phyloP scores from a whole-genome alignment of 2,797 vertebrate genomes.

The Melanotaenia maccullochi region DNA sequence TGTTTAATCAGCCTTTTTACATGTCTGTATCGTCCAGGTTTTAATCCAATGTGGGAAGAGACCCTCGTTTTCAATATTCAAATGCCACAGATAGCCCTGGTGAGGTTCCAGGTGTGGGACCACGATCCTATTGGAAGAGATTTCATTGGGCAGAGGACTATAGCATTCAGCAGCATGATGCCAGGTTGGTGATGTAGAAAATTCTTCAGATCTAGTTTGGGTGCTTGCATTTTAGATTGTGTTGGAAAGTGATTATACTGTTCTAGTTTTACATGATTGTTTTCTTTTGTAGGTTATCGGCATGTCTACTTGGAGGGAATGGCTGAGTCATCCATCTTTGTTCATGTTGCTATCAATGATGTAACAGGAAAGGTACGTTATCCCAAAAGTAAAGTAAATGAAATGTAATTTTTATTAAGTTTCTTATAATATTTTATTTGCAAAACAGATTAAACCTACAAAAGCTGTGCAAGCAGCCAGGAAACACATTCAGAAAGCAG shows the following conservation, averaged over 20 bases:
- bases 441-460: constrained; percentile 75
- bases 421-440: constrained; percentile 29
- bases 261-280: neutral
- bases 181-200: constrained; percentile 83
- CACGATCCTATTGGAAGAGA: constrained; percentile 94
- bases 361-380: constrained; percentile 90
- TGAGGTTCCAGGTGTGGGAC: constrained; percentile 97
- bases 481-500: constrained; percentile 81
- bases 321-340: constrained; percentile 95
- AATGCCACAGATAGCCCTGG: constrained; percentile 92
- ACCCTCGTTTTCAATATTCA: constrained; percentile 92
- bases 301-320: constrained; percentile 98
- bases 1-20: neutral
- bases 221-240: neutral
- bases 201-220: neutral
- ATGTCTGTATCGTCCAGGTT: constrained; percentile 76
- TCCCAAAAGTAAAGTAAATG: neutral
- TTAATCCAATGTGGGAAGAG: constrained; percentile 99
- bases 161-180: constrained; percentile 94
- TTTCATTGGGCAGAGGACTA: constrained; percentile 95
- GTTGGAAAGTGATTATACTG: neutral
- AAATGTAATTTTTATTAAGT: neutral
- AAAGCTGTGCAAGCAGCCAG: constrained; percentile 77
- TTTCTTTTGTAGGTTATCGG: constrained; percentile 87
- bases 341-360: constrained; percentile 91